phyloP scores from a whole-genome alignment of 2,888 invertebrate species.

The Drosophila quinaria region DNA sequence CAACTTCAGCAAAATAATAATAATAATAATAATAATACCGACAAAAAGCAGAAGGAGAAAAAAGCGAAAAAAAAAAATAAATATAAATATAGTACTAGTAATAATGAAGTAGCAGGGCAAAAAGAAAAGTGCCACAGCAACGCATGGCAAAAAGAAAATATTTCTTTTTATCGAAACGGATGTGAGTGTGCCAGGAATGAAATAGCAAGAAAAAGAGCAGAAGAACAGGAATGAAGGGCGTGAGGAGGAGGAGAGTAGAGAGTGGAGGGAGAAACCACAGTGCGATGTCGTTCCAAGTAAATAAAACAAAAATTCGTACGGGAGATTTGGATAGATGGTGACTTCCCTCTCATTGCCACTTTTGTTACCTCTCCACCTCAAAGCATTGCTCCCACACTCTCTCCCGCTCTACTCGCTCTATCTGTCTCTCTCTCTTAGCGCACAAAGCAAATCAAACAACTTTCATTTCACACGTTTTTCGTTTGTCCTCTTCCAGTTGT shows the following conservation, averaged over 20 bases:
- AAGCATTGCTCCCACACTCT: background rate
- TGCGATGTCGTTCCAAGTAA: conserved; percentile 62
- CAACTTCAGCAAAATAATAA: conserved; percentile 68
- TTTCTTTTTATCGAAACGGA: conserved; percentile 84
- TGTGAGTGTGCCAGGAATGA: conserved; percentile 79
- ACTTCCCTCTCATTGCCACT: conserved; percentile 41
- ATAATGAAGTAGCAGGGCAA: conserved; percentile 67
- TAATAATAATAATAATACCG: conserved; percentile 49
- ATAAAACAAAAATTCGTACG: conserved; percentile 73
- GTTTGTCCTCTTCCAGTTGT: conserved; percentile 54
- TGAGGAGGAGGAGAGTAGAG: conserved; percentile 10
- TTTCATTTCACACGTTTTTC: conserved; percentile 79
- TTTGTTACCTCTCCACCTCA: conserved; percentile 47
- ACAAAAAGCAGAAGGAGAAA: conserved; percentile 19
- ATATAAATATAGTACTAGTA: conserved; percentile 76
- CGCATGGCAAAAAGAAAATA: conserved; percentile 80
- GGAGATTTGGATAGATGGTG: conserved; percentile 20
- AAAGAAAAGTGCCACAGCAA: conserved; percentile 68
- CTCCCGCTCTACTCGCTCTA: background rate
- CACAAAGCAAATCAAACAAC: conserved; percentile 72
- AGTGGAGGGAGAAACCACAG: conserved; percentile 14
- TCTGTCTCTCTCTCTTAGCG: conserved; percentile 1
- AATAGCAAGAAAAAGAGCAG: conserved; percentile 57
- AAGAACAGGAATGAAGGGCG: conserved; percentile 18
- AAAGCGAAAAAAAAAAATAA: conserved; percentile 49